Percentiles rank a stretch among this genome's conserved stretches.
phyloP scores from a whole-genome alignment of 2,113 vertebrate genomes.

The Austrofundulus limnaeus region DNA sequence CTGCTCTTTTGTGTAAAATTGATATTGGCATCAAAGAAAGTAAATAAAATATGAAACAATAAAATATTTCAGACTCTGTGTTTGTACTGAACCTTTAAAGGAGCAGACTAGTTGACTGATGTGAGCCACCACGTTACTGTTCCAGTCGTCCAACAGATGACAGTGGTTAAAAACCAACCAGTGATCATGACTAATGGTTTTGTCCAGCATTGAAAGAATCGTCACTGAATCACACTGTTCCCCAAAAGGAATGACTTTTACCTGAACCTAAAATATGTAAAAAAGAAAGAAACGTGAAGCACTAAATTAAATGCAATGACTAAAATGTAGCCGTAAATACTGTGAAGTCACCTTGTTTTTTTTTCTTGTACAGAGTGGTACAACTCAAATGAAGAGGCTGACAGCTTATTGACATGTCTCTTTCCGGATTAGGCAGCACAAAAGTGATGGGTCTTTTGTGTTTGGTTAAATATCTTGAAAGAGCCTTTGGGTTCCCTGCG shows the following conservation, averaged over 20 bases:
- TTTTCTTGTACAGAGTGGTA: slow-evolving; percentile 47
- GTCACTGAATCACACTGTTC: slow-evolving; percentile 33
- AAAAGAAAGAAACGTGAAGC: neutral
- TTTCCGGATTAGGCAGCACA: slow-evolving; percentile 52
- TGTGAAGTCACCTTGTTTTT: slow-evolving; percentile 32
- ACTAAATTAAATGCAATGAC: neutral
- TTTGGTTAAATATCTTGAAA: slow-evolving; percentile 43
- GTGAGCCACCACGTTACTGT: slow-evolving; percentile 64
- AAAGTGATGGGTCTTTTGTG: slow-evolving; percentile 76
- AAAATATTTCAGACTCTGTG: too few relatives aligned
- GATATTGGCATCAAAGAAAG: neutral
- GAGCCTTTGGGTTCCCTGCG: slow-evolving; percentile 42
- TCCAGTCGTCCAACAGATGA: slow-evolving; percentile 81
- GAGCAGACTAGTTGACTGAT: slow-evolving; percentile 63
- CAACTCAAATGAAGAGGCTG: slow-evolving; percentile 74
- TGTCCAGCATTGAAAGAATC: slow-evolving; percentile 54
- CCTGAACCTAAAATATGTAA: slow-evolving; percentile 44
- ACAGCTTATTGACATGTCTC: slow-evolving; percentile 46
- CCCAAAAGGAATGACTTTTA: slow-evolving; percentile 65
- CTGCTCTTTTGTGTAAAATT: slow-evolving; percentile 15
- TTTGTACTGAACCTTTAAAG: slow-evolving; percentile 47
- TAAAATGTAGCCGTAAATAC: neutral
- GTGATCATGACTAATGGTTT: slow-evolving; percentile 71
- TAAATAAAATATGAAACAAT: neutral
- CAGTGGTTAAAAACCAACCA: slow-evolving; percentile 87